Conservation (phyloP, 2,888 invertebrate genomes). For the Nowickia ferox region DNA sequence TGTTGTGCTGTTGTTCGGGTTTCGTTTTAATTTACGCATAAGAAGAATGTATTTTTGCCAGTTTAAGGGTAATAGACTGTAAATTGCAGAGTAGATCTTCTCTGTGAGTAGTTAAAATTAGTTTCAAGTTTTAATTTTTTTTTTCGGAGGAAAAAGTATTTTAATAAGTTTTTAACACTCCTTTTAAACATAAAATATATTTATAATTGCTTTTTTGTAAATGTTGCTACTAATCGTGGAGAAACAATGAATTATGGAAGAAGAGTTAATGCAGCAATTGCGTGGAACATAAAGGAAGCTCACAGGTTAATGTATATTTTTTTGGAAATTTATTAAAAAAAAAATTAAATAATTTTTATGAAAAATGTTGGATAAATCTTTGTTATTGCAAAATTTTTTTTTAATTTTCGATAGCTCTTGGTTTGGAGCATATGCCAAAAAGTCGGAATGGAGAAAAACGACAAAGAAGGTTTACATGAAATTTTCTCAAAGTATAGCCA, state of each 20-base stretch:
- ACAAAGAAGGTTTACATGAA: too few relatives aligned
- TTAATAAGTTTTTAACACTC: conserved; percentile 66
- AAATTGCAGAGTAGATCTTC: conserved; percentile 48
- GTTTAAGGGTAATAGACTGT: conserved; percentile 55
- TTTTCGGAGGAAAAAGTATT: conserved; percentile 27
- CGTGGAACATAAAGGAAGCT: neutral
- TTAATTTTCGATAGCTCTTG: too few relatives aligned
- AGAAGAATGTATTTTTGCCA: conserved; percentile 29
- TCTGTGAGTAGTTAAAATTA: conserved; percentile 43
- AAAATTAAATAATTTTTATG: too few relatives aligned
- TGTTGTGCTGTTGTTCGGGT: neutral
- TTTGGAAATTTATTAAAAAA: too few relatives aligned
- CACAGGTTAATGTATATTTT: conserved; percentile 5
- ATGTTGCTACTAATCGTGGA: neutral
- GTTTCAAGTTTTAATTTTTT: conserved; percentile 32
- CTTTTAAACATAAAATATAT: conserved; percentile 64
- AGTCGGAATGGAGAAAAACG: too few relatives aligned
- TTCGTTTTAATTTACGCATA: conserved; percentile 63
- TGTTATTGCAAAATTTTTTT: too few relatives aligned
- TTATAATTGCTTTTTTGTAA: conserved; percentile 56
- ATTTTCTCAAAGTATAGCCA: too few relatives aligned
- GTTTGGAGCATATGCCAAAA: too few relatives aligned
- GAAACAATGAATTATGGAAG: neutral
- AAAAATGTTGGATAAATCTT: too few relatives aligned
- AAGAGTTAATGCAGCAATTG: neutral